Evolutionary conservation across 2,888 invertebrate species (phyloP).

Genomic region (Pocota personata): DNA sequence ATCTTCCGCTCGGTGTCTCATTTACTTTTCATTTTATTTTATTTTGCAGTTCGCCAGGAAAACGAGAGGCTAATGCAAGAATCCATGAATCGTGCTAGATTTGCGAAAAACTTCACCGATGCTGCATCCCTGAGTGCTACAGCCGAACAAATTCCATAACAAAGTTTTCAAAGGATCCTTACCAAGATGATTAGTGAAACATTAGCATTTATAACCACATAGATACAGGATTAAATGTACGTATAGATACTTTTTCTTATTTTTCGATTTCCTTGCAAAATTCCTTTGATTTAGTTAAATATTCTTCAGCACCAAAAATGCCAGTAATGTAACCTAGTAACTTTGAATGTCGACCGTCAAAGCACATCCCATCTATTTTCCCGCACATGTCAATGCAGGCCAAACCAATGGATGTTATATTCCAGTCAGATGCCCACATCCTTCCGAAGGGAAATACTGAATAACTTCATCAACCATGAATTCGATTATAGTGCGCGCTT

Average conservation of each 20-base stretch:
- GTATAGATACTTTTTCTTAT: background rate
- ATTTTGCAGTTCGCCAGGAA: constrained; percentile 91
- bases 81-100: constrained; percentile 85
- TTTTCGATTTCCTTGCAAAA: constrained; percentile 14
- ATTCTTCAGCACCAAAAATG: constrained; percentile 48
- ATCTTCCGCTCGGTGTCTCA: background rate
- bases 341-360: constrained; percentile 49
- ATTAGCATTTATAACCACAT: constrained; percentile 66
- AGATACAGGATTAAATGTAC: constrained; percentile 66
- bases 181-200: constrained; percentile 63
- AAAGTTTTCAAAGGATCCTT: constrained; percentile 74
- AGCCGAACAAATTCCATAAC: constrained; percentile 76
- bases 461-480: constrained; percentile 52
- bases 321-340: constrained; percentile 34
- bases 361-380: constrained; percentile 1
- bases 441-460: constrained; percentile 27
- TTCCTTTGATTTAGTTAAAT: constrained; percentile 29
- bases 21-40: constrained; percentile 13
- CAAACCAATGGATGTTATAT: background rate
- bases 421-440: constrained; percentile 24
- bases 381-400: background rate
- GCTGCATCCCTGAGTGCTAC: constrained; percentile 77
- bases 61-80: constrained; percentile 93
- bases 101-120: constrained; percentile 82
- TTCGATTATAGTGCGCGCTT: constrained; percentile 28